phyloP scores from a whole-genome alignment of 2,888 invertebrate genomes.

The Hermodice carunculata region DNA sequence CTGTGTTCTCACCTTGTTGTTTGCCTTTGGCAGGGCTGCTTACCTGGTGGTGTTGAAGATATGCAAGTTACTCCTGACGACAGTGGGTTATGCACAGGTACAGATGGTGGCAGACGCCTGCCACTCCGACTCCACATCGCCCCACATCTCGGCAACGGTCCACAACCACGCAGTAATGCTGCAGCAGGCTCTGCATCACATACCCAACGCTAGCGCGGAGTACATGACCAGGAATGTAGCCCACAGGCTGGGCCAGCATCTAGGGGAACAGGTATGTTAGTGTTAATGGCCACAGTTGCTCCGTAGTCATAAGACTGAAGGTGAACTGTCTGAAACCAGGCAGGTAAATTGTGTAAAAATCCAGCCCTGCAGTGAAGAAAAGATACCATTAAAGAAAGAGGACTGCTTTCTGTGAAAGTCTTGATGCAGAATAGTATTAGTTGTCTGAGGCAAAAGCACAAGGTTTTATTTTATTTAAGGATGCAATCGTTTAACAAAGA shows the following conservation, averaged over 20 bases:
- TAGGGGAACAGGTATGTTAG: constrained; percentile 79
- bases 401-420: no score
- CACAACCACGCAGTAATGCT: constrained; percentile 74
- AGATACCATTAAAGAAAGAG: no score
- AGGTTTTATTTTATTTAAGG: no score
- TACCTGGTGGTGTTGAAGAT: constrained; percentile 90
- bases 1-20: no score
- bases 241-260: constrained; percentile 83
- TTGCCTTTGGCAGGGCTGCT: constrained; percentile 79
- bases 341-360: neutral
- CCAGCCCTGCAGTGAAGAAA: neutral
- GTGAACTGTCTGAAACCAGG: neutral
- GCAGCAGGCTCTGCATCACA: constrained; percentile 86
- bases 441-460: no score
- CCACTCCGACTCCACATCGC: constrained; percentile 75
- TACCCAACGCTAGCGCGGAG: constrained; percentile 87
- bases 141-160: constrained; percentile 62
- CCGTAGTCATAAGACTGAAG: neutral
- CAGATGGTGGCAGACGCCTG: constrained; percentile 70
- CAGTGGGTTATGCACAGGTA: constrained; percentile 79
- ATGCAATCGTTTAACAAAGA: no score
- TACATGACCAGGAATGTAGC: constrained; percentile 87
- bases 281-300: neutral
- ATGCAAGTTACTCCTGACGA: constrained; percentile 88
- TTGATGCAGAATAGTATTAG: no score